Conservation (phyloP, 2,888 invertebrate species). For the Heteromurus nitidus region DNA sequence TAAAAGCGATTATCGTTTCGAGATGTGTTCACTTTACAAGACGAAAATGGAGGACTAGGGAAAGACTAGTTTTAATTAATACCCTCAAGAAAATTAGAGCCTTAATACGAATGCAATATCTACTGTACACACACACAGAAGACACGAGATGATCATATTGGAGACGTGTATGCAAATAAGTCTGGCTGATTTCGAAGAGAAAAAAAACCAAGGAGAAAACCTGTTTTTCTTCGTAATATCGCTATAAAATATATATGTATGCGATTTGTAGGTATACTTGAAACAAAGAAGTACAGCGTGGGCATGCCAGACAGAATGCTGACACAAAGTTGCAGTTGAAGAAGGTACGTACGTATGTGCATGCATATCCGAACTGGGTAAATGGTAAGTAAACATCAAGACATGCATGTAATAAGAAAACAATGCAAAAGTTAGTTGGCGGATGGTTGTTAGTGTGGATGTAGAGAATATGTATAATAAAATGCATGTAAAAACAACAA, state of each 20-base stretch:
- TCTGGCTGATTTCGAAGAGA: constrained; percentile 12
- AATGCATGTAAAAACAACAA: constrained; percentile 1
- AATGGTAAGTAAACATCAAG: too few relatives aligned
- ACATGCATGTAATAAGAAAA: too few relatives aligned
- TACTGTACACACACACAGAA: constrained; percentile 2
- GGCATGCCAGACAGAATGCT: too few relatives aligned
- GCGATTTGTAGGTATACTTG: too few relatives aligned
- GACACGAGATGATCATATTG: not conserved
- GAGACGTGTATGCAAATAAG: constrained; percentile 35
- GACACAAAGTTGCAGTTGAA: too few relatives aligned
- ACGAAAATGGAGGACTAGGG: constrained; percentile 6
- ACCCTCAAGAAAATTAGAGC: constrained; percentile 41
- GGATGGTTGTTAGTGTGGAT: not conserved
- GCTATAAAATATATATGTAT: too few relatives aligned
- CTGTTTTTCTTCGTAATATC: constrained; percentile 28
- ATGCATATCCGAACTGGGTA: too few relatives aligned
- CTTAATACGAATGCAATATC: not conserved
- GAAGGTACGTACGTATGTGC: too few relatives aligned
- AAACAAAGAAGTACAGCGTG: too few relatives aligned
- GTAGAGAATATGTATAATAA: not conserved
- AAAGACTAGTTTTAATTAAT: constrained; percentile 47
- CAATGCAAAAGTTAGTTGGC: too few relatives aligned
- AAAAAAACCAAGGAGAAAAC: constrained; percentile 17
- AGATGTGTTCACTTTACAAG: constrained; percentile 4
- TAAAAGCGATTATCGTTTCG: not conserved